Base-by-base conservation (phyloP, 2,113 vertebrate species). In the Ceyx melanurus region DNA sequence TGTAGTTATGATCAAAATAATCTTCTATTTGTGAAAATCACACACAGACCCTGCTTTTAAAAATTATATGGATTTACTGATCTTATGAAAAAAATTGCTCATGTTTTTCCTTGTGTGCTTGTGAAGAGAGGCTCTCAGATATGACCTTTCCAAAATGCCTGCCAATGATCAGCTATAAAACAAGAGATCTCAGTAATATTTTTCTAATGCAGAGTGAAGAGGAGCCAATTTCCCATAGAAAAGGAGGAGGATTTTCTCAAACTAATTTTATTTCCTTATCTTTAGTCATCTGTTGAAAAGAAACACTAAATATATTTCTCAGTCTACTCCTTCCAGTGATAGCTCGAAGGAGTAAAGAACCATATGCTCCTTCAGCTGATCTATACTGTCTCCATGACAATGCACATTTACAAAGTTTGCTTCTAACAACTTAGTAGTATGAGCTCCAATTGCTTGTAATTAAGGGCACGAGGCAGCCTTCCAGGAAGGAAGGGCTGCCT, bases 311-410 rank as follows among this genome's bases (percentile, higher is more conserved):
- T 96, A 95, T 94, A 96, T 93, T 93, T 85, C 65, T 80, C 64
- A 94, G 91, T 95, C 91, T 96, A 96, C 94, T 96, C 94, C 95
- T 96, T 96, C 91, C 94, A 94, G 92, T 94, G 91, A 96, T 96
- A 94, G 94, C 94, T 96, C 57, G 79, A 96, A 96, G 96, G 95
- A 96, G 96, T 96, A 96, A 96, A 95, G 96, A 95, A 94, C 95
- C 95, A 96, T 96, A 96, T 96, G 95, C 87, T 96, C 75, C 85
- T 96, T 96, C 94, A 96, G 92, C 91, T 95, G 94, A 94, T 92
- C 90, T 90, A 25, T 93, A 87, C 93, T 92, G 96, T 97, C 95
- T 96, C 96, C 96, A 96, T 97, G 96, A 96, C 93, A 93, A 96
- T 97, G 95, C 94, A 95, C 89, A 95, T 97, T 97, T 95, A 86